Evolutionary conservation across 1,140 invertebrate genomes (phyloP).

Genomic region (Ceratitis capitata): DNA sequence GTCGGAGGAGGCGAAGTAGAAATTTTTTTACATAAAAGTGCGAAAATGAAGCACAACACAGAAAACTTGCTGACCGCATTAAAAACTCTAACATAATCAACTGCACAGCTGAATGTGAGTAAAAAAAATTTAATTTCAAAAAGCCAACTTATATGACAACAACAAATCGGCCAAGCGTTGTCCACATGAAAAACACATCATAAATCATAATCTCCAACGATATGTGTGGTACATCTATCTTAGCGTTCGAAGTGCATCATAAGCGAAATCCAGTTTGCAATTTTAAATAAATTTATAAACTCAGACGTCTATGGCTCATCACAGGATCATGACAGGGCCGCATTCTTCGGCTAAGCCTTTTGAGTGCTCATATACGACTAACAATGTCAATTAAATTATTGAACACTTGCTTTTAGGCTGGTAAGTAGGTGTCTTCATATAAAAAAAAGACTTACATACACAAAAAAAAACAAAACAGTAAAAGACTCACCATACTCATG

Average conservation of each 20-base stretch:
- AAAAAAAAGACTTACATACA: neutral
- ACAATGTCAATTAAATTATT: neutral
- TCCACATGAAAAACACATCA: neutral
- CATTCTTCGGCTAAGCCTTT: too few relatives aligned
- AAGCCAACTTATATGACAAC: neutral
- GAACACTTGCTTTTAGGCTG: neutral
- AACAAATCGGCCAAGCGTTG: neutral
- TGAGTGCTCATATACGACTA: too few relatives aligned
- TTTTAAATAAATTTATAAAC: too few relatives aligned
- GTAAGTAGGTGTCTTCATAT: neutral
- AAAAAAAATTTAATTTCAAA: neutral
- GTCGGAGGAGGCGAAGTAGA: neutral
- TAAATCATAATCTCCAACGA: neutral
- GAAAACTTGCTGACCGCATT: conserved; percentile 41
- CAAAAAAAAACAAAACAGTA: too few relatives aligned
- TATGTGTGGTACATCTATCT: too few relatives aligned
- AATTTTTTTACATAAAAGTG: too few relatives aligned
- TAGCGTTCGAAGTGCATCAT: too few relatives aligned
- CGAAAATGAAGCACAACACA: neutral
- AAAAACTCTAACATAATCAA: conserved; percentile 39
- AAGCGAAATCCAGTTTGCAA: too few relatives aligned
- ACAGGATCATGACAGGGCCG: too few relatives aligned
- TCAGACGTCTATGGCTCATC: too few relatives aligned
- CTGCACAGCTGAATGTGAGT: neutral
- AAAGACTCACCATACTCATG: too few relatives aligned